A percentile compares a stretch with the other conserved stretches of the same genome.
Evolutionary conservation across 2,797 vertebrate species (phyloP).

Genomic region (Lepus oiostolus): DNA sequence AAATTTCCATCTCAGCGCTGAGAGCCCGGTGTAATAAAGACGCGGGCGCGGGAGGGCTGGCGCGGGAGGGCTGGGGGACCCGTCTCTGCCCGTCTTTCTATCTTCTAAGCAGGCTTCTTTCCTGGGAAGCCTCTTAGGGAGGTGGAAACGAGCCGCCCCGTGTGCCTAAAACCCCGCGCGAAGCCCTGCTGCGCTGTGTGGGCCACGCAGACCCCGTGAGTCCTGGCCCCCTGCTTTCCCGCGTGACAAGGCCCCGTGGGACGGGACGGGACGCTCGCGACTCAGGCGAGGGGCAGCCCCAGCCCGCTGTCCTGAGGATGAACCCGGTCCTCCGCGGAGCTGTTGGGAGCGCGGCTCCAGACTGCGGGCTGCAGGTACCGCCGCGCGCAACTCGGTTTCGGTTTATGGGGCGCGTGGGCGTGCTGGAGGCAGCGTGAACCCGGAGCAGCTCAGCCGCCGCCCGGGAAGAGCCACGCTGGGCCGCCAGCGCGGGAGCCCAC

Average conservation of each 20-base stretch:
- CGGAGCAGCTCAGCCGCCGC: not conserved
- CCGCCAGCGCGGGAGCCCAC: not conserved
- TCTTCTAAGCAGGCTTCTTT: not conserved
- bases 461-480: not conserved
- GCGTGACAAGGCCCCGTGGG: constrained; percentile 75
- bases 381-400: constrained; percentile 51
- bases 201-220: not conserved
- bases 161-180: not conserved
- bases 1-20: not conserved
- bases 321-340: constrained; percentile 28
- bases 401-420: not conserved
- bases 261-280: constrained; percentile 6
- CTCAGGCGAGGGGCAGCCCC: not conserved
- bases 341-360: not conserved
- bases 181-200: not conserved
- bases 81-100: not conserved
- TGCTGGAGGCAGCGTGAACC: not conserved
- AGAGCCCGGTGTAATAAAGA: not conserved
- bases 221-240: constrained; percentile 58
- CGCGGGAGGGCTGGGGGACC: not conserved
- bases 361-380: not conserved
- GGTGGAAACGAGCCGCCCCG: constrained; percentile 55
- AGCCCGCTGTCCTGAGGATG: not conserved
- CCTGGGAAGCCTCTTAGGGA: constrained; percentile 44
- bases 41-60: not conserved